Evolutionary conservation across 2,113 vertebrate species (phyloP), one percentile per base, ranked within the genome.

Genomic region (Anas platyrhynchos): DNA sequence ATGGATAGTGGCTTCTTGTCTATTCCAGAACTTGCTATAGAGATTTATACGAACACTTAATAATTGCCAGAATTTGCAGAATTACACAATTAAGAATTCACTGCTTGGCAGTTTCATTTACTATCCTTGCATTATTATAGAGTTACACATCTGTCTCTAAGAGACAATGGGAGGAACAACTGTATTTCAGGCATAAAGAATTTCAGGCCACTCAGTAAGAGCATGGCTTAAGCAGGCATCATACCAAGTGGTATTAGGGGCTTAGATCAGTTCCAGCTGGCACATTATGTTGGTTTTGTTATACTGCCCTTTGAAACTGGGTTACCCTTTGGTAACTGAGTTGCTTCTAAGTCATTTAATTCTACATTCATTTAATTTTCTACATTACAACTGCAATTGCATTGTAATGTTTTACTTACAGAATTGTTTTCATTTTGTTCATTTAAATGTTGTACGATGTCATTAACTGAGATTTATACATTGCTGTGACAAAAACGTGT

Each of bases 181-280:
- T 84, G 5, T 27, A 7, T 26, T 73, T 62, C 12, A 73, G 11
- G 21, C 9, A 25, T 38, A 63, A 63, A 38, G 62, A 27, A 9
- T 22, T 73, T 62, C 10, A 68, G 16, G 21, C 11, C 31, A 32
- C 9, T 76, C 50, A 59, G 14, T 59, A 77, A 43, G 11, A 55
- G 31, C 34, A 10, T 0, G 0, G 31, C 22, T 76, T 59, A 29
- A 68, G 36, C 52, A 43, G 7, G 32, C 25, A 3, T 41, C 31
- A 31, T 32, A 15, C 13, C 72, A 43, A 16, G 26, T 31, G 10
- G 32, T 23, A 48, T 50, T 43, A 48, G 18, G 27, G 16, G 34
- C 43, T 55, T 78, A 43, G 54, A 23, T 67, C 21, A n/a, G 41
- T 27, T 63, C 41, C 32, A 34, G 7, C 34, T 58, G 61, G 20